These are phyloP conservation scores for Netelia fuscicornis DNA, from an alignment of 2,888 invertebrate species.

Conservation along the genomic window DNA sequence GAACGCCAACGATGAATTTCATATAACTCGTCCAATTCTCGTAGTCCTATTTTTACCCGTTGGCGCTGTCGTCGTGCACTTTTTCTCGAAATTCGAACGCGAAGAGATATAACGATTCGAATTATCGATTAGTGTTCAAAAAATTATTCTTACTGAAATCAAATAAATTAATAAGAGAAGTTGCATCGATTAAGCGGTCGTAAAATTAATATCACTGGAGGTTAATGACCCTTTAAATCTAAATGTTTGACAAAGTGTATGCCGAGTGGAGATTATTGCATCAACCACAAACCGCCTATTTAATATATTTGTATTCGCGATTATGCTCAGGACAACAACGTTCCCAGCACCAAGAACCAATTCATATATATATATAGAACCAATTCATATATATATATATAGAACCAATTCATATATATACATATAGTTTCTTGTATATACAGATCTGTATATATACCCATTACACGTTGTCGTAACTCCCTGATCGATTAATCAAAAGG, in stretches of 20 bases:
- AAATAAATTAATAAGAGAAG: background rate
- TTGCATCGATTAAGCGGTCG: background rate
- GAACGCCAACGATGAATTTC: background rate
- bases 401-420: background rate
- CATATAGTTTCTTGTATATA: background rate
- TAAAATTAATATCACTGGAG: conserved; percentile 19
- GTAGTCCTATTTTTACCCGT: background rate
- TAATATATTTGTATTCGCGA: conserved; percentile 23
- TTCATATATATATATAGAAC: background rate
- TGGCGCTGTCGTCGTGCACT: no score
- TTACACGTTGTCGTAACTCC: conserved; percentile 59
- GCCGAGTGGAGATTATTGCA: conserved; percentile 34
- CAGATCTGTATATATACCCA: conserved; percentile 25
- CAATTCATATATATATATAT: background rate
- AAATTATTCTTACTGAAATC: no score
- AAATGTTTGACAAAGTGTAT: conserved; percentile 27
- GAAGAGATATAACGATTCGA: no score
- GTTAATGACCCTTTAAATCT: background rate
- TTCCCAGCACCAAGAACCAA: background rate
- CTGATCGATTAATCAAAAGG: conserved; percentile 80
- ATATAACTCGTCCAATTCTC: background rate
- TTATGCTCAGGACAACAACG: background rate
- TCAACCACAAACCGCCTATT: conserved; percentile 44
- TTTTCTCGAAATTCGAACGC: no score
- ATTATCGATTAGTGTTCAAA: no score